Conservation (phyloP, 2,797 vertebrate genomes). For the Anabacerthia variegaticeps region DNA sequence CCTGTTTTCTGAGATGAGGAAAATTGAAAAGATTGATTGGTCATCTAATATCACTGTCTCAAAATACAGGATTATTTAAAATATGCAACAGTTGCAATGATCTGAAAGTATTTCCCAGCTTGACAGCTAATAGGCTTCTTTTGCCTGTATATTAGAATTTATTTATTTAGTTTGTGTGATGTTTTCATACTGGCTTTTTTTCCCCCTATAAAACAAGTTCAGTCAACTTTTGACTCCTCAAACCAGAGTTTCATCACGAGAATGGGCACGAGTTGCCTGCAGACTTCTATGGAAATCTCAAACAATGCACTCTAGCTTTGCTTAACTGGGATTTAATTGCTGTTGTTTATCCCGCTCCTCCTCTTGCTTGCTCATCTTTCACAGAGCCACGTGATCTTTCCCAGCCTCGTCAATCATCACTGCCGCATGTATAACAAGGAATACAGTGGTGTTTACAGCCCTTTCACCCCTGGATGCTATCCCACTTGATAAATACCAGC, state of each 20-base stretch:
- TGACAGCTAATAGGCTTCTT: not conserved
- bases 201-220: not conserved
- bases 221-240: not conserved
- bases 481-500: not conserved
- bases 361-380: not conserved
- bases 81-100: not conserved
- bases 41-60: not conserved
- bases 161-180: not conserved
- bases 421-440: not conserved
- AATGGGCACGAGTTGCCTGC: not conserved
- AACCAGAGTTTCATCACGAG: not conserved
- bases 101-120: not conserved
- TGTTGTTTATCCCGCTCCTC: not conserved
- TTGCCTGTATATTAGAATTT: not conserved
- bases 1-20: not conserved
- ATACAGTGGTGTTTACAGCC: not conserved
- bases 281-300: not conserved
- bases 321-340: not conserved
- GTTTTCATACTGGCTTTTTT: not conserved
- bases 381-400: not conserved
- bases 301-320: not conserved
- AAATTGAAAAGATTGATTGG: not conserved
- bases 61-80: not conserved
- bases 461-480: not conserved
- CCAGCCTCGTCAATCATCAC: not conserved